These are phyloP conservation scores for Sesamia nonagrioides DNA, from an alignment of 1,140 invertebrate species.

Conservation along the genomic window DNA sequence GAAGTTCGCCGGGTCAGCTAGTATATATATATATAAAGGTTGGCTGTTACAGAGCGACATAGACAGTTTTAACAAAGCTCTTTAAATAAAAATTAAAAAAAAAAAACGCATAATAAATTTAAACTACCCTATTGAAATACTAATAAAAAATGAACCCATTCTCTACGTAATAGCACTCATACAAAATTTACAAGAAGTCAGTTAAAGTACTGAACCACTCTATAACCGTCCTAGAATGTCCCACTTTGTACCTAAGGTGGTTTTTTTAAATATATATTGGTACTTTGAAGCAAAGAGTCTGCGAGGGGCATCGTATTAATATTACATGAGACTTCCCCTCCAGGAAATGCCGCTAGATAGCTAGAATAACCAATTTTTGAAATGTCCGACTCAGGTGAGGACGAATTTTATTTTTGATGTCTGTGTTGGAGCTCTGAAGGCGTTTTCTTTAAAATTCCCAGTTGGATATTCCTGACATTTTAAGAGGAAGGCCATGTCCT, in stretches of 20 bases:
- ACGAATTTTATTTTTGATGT: slow-evolving; percentile 49
- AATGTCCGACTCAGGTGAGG: slow-evolving; percentile 53
- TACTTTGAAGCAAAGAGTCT: slow-evolving; percentile 56
- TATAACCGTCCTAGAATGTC: slow-evolving; percentile 21
- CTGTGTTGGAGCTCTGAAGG: slow-evolving; percentile 19
- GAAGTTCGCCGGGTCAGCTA: too few relatives aligned
- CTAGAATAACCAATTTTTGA: slow-evolving; percentile 60
- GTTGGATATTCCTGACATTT: slow-evolving; percentile 32
- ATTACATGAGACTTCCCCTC: slow-evolving; percentile 57
- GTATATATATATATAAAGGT: too few relatives aligned
- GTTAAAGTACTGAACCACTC: slow-evolving; percentile 32
- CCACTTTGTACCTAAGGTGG: slow-evolving; percentile 39
- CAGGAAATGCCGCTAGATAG: slow-evolving; percentile 47
- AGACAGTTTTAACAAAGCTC: too few relatives aligned
- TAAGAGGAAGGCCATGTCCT: slow-evolving; percentile 3
- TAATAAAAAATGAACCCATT: background rate
- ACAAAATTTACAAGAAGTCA: slow-evolving; percentile 15
- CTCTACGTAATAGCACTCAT: slow-evolving; percentile 3
- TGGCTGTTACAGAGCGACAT: too few relatives aligned
- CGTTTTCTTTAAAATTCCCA: slow-evolving; percentile 43
- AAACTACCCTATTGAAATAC: background rate
- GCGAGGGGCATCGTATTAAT: slow-evolving; percentile 56
- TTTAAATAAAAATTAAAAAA: too few relatives aligned
- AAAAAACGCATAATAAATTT: too few relatives aligned
- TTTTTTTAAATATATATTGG: slow-evolving; percentile 64